Base-by-base conservation (phyloP, 2,113 vertebrate species). In the Notarius quadriscutis region DNA sequence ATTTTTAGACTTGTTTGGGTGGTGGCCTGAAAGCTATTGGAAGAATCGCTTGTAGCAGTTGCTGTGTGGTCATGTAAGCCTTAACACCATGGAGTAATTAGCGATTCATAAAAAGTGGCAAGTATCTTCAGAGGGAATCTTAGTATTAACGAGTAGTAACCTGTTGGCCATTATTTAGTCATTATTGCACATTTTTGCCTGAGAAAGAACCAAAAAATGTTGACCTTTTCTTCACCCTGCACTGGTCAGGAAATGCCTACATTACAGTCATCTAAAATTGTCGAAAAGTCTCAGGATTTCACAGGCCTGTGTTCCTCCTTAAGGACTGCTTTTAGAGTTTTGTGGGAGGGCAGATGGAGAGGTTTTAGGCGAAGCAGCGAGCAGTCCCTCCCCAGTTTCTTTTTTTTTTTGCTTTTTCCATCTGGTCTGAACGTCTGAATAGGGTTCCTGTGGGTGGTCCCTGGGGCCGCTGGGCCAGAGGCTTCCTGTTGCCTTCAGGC, bases 361-460 rank as follows among this genome's bases (percentile, higher is more conserved):
- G 60, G 50, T 50, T 48, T 67, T 87, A 82, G 87, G 88, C 8
- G 48, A 79, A 81, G 55, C 65, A 63, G 57, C 7, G 10, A 74
- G 27, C 63, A 88, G 41, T 84, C 77, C 87, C 69, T 72, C 81
- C 86, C 89, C 51, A 75, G 84, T 84, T 65, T 84, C 67, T 88
- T 91, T 86, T 86, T 15, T 92, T 90, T 89, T 92, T 87, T 93
- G 88, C 88, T 91, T 85, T 85, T 90, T 84, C 86, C 87, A 91
- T 90, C 87, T 90, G 89, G 85, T 53, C 78, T 81, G 34, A 57
- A 27, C 65, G 82, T 75, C 82, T 88, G 88, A 55, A 91, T 10
- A 87, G 79, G 83, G 60, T 80, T 92, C 89, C 80, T 90, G 89
- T 94, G 93, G 93, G 94, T 94, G 94, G 94, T 91, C 94, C 86